Percentiles rank a stretch among this genome's conserved stretches.
Evolutionary conservation across 2,888 invertebrate genomes (phyloP).

Genomic region (Prenolepis imparis): DNA sequence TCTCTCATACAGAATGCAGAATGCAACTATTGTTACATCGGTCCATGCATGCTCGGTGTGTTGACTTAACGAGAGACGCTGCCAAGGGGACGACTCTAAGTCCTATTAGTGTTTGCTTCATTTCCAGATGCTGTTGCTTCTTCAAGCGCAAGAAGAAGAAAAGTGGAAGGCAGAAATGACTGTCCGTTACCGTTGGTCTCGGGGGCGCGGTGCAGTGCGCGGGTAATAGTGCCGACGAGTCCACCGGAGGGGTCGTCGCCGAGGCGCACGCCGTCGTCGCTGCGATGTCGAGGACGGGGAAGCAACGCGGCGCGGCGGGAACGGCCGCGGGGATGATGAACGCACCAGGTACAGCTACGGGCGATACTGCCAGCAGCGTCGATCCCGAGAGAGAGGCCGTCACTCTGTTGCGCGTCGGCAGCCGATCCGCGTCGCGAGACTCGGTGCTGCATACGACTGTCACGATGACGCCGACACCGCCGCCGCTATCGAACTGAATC

Average conservation of each 20-base stretch:
- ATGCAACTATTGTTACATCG: conserved; percentile 51
- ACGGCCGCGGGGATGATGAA: neutral
- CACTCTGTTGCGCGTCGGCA: conserved; percentile 89
- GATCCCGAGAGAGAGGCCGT: conserved; percentile 87
- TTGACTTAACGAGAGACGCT: conserved; percentile 62
- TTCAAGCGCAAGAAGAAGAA: conserved; percentile 99
- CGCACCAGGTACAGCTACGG: conserved; percentile 38
- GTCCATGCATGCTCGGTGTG: conserved; percentile 76
- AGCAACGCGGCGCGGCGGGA: conserved; percentile 12
- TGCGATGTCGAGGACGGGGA: conserved; percentile 51
- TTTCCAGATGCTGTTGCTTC: conserved; percentile 98
- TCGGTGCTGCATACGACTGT: conserved; percentile 87
- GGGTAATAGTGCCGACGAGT: conserved; percentile 80
- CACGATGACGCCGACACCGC: conserved; percentile 82
- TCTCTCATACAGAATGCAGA: conserved; percentile 53
- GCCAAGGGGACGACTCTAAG: conserved; percentile 83
- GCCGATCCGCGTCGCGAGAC: conserved; percentile 89
- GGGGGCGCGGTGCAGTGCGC: conserved; percentile 87
- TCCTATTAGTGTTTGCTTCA: conserved; percentile 86
- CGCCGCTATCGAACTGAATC: conserved; percentile 82
- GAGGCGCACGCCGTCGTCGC: conserved; percentile 15
- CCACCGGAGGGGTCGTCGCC: conserved; percentile 49
- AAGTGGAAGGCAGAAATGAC: conserved; percentile 96
- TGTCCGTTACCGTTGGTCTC: conserved; percentile 90
- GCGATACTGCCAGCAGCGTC: conserved; percentile 38